Base-by-base conservation (phyloP, 1,140 invertebrate genomes). In the Platyura marginata region DNA sequence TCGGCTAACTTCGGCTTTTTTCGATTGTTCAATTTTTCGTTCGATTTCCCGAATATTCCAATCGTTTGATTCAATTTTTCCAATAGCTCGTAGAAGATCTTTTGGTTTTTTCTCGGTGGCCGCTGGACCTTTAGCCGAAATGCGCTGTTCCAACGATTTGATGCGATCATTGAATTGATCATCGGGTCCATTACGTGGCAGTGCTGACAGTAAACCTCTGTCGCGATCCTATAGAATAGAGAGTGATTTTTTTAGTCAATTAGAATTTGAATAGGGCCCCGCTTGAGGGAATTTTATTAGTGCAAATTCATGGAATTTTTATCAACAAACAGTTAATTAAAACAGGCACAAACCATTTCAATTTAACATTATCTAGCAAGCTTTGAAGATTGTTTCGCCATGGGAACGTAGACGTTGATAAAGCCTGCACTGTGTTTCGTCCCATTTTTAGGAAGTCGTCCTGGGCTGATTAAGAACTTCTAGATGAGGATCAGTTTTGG, bases 41-140 rank as follows among this genome's bases (percentile, higher is more conserved):
- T 91, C 86, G 20, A 92, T 87, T 57, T 86, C 77, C 47, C 84
- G 82, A 3, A 92, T 75, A 62, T 92, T 90, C 89, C 89, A 94
- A 63, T 94, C 89, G 34, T 74, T 82, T 47, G 79, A 79, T 53
- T 90, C 83, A 42, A 93, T 85, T 67, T 87, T 88, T 49, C 85
- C 87, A 46, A 92, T 88, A 16, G 85, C 81, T 42, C 87, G 69
- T 54, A 86, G 67, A 36, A 92, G 64, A 62, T 90, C 87, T 63
- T 81, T 84, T 1, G 83, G 85, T 56, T 88, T 90, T 50, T 84
- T 83, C 2, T 82, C 74, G 1, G 66, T 62, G 0, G 69, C 58
- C 1, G 62, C 51, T 5, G 66, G 58, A 15, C 62, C 52, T 41
- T 61, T 46, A 49, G 62, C 41, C 40, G 66, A 62, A 51, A 79